Evolutionary conservation across 1,140 invertebrate species (phyloP).

Genomic region (Metopolophium dirhodum): DNA sequence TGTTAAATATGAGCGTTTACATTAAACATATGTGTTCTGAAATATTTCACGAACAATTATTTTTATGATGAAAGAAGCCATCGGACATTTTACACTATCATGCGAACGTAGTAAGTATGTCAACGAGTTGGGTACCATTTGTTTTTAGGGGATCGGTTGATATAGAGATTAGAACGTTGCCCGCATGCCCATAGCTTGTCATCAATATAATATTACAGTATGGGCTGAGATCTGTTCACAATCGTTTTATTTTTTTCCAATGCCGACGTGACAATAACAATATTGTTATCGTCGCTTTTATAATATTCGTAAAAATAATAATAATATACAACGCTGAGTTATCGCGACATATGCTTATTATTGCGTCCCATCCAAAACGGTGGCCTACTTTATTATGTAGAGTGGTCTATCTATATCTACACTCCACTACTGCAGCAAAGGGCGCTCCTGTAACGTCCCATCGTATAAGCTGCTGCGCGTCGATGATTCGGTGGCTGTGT

Average conservation of each 20-base stretch:
- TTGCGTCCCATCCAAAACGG: neutral
- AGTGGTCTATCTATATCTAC: constrained; percentile 14
- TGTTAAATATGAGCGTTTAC: neutral
- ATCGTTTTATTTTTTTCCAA: neutral
- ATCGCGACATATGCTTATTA: constrained; percentile 10
- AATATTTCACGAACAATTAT: neutral
- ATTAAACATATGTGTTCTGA: neutral
- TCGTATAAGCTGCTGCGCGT: neutral
- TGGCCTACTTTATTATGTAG: constrained; percentile 9
- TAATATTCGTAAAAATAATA: neutral
- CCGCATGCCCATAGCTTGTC: neutral
- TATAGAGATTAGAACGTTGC: neutral
- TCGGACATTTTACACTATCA: neutral
- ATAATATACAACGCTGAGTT: neutral
- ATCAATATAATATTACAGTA: neutral
- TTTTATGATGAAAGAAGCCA: neutral
- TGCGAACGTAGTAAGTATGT: neutral
- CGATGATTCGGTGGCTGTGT: neutral
- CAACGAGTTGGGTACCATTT: neutral
- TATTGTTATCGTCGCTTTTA: neutral
- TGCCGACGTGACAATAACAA: neutral
- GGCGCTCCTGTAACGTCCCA: neutral
- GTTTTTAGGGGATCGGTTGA: neutral
- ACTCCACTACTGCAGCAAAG: neutral
- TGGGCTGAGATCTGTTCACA: neutral